Evolutionary conservation across 2,888 invertebrate genomes (phyloP).

Genomic region (Balanococcus diminutus): DNA sequence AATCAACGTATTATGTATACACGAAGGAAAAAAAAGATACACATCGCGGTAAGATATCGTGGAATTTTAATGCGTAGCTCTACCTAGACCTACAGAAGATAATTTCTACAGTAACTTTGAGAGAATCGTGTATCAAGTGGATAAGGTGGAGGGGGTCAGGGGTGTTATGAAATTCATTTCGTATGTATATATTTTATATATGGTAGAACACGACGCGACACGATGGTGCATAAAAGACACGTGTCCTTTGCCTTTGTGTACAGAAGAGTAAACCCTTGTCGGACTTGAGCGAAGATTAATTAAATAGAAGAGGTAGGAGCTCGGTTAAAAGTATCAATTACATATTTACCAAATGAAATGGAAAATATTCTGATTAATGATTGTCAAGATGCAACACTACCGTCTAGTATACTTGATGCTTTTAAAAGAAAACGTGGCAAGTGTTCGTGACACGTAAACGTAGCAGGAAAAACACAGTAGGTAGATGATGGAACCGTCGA

Average conservation of each 20-base stretch:
- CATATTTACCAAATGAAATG: slow-evolving; percentile 35
- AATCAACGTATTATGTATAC: neutral
- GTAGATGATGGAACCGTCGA: neutral
- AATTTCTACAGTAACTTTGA: neutral
- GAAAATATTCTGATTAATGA: slow-evolving; percentile 34
- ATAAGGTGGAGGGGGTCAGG: neutral
- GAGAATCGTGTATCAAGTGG: neutral
- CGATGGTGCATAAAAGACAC: slow-evolving; percentile 10
- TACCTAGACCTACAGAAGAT: neutral
- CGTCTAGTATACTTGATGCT: neutral
- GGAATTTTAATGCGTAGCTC: neutral
- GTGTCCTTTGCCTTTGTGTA: slow-evolving; percentile 5
- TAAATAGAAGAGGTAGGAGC: neutral
- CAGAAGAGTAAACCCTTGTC: neutral
- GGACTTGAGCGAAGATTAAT: neutral
- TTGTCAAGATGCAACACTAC: slow-evolving; percentile 13
- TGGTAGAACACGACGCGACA: neutral
- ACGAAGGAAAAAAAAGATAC: neutral
- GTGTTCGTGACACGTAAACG: slow-evolving; percentile 2
- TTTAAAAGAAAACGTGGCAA: neutral
- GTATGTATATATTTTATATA: neutral
- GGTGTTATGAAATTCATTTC: neutral
- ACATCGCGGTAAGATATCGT: neutral
- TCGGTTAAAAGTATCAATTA: neutral
- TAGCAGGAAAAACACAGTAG: neutral